A percentile compares a stretch with the other conserved stretches of the same genome.
Conservation (phyloP, 2,888 invertebrate genomes). For the Luperina testacea region DNA sequence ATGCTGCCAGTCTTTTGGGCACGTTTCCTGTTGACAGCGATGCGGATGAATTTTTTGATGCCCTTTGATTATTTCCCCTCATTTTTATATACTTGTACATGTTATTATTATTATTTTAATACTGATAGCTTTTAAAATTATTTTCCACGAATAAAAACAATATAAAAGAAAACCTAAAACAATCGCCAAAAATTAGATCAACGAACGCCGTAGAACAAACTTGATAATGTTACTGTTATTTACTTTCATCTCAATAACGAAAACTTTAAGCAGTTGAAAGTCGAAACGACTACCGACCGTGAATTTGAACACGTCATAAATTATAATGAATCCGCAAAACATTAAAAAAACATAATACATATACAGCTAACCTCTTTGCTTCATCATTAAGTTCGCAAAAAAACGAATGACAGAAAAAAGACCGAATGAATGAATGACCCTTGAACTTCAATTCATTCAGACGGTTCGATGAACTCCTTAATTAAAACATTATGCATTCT, state of each 20-base stretch:
- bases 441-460: slow-evolving; percentile 68
- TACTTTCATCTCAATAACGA: slow-evolving; percentile 55
- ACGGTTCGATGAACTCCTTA: slow-evolving; percentile 70
- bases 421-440: slow-evolving; percentile 67
- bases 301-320: slow-evolving; percentile 50
- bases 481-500: slow-evolving; percentile 74
- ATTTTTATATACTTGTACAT: no score
- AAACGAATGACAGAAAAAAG: slow-evolving; percentile 37
- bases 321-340: slow-evolving; percentile 59
- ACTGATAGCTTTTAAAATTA: no score
- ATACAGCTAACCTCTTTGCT: slow-evolving; percentile 24
- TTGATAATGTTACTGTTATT: slow-evolving; percentile 45
- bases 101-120: no score
- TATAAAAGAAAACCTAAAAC: slow-evolving; percentile 7
- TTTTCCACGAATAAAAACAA: neutral
- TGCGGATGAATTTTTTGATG: no score
- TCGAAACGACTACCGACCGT: slow-evolving; percentile 36
- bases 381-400: slow-evolving; percentile 42
- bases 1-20: no score
- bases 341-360: slow-evolving; percentile 23
- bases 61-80: no score
- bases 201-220: slow-evolving; percentile 24
- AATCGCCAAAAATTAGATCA: slow-evolving; percentile 32
- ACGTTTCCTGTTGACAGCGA: no score
- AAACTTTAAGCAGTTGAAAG: slow-evolving; percentile 35